Percentiles rank a stretch among this genome's conserved stretches.
phyloP scores from a whole-genome alignment of 2,797 vertebrate species.

The Halcyon badia region DNA sequence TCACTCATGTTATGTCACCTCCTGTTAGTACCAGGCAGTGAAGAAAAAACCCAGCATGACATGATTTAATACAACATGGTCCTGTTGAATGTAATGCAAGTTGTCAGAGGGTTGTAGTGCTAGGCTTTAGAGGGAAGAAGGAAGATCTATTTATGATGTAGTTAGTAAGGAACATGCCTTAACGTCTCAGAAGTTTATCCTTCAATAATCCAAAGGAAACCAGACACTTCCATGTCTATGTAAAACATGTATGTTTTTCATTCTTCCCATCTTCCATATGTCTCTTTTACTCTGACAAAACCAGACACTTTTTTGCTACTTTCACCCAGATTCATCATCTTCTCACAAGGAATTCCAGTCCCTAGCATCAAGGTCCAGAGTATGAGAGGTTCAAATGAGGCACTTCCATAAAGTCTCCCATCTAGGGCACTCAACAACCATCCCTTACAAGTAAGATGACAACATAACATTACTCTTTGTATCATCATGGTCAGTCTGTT shows the following conservation, averaged over 20 bases:
- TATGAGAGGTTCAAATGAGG: not conserved
- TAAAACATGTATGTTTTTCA: not conserved
- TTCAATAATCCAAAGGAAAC: not conserved
- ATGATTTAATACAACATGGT: not conserved
- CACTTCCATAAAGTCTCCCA: not conserved
- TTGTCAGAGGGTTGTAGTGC: not conserved
- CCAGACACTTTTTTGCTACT: not conserved
- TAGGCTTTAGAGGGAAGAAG: not conserved
- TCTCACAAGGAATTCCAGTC: not conserved
- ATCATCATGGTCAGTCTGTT: not conserved
- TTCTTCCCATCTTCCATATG: not conserved
- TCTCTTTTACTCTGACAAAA: not conserved
- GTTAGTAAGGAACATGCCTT: not conserved
- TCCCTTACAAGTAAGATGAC: not conserved
- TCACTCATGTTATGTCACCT: conserved; percentile 32
- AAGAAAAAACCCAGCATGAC: not conserved
- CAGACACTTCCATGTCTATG: not conserved
- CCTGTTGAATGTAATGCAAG: not conserved
- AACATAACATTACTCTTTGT: not conserved
- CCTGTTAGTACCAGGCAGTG: not conserved
- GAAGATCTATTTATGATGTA: not conserved
- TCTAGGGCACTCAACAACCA: rapidly evolving
- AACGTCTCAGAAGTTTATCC: not conserved
- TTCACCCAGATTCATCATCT: not conserved
- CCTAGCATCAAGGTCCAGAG: not conserved